Evolutionary conservation across 2,888 invertebrate species (phyloP).

Genomic region (Tenthredo amoena): DNA sequence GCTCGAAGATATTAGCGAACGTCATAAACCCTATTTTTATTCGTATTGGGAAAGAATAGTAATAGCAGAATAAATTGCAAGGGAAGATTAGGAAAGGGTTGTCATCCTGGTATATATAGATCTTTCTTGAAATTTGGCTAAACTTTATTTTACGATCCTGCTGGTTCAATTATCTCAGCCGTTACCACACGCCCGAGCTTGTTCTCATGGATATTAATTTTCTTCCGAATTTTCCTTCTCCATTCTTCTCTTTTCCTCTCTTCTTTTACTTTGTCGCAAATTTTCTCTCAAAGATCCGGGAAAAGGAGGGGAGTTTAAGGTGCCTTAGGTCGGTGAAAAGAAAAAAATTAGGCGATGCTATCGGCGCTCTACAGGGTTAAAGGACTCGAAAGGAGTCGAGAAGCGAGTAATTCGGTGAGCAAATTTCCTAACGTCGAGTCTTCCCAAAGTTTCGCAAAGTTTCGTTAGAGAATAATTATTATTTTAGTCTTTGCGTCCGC

Average conservation of each 20-base stretch:
- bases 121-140: neutral
- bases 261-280: constrained; percentile 36
- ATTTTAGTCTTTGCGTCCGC: neutral
- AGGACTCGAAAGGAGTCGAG: neutral
- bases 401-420: neutral
- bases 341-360: neutral
- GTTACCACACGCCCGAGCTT: neutral
- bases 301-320: neutral
- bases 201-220: constrained; percentile 17
- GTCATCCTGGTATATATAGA: neutral
- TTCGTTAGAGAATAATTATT: constrained; percentile 3
- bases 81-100: neutral
- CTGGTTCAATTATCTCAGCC: neutral
- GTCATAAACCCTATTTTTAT: too few relatives aligned
- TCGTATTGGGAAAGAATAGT: neutral
- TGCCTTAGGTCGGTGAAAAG: neutral
- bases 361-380: neutral
- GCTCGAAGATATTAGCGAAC: too few relatives aligned
- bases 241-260: constrained; percentile 25
- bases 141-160: neutral
- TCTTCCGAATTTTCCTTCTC: constrained; percentile 38
- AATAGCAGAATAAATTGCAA: neutral
- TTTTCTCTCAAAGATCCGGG: constrained; percentile 4
- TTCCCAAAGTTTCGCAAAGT: constrained; percentile 4
- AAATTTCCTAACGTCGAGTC: neutral